Base-by-base conservation (phyloP, 2,113 vertebrate species). In the Gnathonemus echidnorhynchus region DNA sequence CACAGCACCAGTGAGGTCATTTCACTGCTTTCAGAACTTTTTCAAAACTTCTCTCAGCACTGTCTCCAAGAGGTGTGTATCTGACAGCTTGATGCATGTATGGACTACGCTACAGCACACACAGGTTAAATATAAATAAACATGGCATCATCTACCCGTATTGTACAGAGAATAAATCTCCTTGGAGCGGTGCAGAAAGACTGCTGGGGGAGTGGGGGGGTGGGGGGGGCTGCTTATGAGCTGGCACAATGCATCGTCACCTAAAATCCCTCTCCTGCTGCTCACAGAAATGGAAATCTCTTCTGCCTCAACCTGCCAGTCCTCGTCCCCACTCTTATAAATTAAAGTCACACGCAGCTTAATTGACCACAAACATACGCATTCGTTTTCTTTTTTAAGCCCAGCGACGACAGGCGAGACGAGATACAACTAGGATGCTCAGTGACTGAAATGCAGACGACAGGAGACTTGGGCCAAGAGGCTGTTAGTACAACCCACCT, bases 261-360 rank as follows among this genome's bases (percentile, higher is more conserved):
- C 52, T 46, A 90, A 86, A 91, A 84, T 90, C 90, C 87, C 91
- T 21, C 56, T 86, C 86, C 89, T 80, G 89, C 84, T 77, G 86
- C 58, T 74, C 88, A 58, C 85, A 89, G 90, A 91, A 91, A 52
- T 27, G n/a, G 39, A 27, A 35, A 52, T 19, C 74, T 35, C 95
- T 95, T 92, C 94, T 62, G 94, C 94, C 89, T 91, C 91, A 94
- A 89, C 90, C 88, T 90, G 48, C 21, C 88, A 88, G 92, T 89
- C 90, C 92, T 95, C 92, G 58, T 35, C 74, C 89, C 24, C 52
- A 39, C 74, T 39, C 15, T 80, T 35, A 31, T 70, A 70, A 39
- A 42, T 80, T 35, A 42, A 80, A 80, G 35, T 80, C 74, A 21
- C 31, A 80, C 31, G 5, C 35, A 42, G 74, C 74, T 42, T 39